Evolutionary conservation across 1,140 invertebrate genomes (phyloP).

Genomic region (Portunus trituberculatus): DNA sequence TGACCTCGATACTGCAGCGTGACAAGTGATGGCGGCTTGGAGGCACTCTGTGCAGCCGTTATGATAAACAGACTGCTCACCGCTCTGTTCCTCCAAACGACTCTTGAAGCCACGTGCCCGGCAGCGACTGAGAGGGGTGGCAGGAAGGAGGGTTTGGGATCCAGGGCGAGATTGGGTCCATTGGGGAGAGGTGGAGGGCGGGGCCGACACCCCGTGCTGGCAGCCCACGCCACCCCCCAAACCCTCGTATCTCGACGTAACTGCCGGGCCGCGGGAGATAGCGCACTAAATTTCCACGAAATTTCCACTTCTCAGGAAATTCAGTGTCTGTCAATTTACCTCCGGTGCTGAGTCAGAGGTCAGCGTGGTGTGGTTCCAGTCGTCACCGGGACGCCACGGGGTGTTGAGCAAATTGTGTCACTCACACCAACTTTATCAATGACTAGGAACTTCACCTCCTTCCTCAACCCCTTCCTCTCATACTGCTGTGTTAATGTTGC

Average conservation of each 20-base stretch:
- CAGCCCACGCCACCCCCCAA: neutral
- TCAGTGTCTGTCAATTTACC: slow-evolving; percentile 49
- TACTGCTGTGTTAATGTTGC: too few relatives aligned
- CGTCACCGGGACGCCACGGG: neutral
- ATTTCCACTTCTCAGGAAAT: slow-evolving; percentile 41
- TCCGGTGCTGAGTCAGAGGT: slow-evolving; percentile 39
- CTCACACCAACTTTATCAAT: neutral
- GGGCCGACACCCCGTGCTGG: neutral
- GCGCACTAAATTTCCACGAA: slow-evolving; percentile 42
- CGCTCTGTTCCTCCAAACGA: too few relatives aligned
- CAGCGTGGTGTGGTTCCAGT: neutral
- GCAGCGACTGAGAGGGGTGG: neutral
- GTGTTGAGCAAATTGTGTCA: neutral
- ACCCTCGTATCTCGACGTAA: slow-evolving; percentile 27
- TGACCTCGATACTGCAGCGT: too few relatives aligned
- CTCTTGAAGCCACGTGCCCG: too few relatives aligned
- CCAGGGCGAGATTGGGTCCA: neutral
- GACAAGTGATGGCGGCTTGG: too few relatives aligned
- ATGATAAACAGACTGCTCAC: too few relatives aligned
- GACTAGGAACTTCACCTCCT: neutral
- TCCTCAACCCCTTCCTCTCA: neutral
- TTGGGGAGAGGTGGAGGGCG: neutral
- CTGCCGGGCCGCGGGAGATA: slow-evolving; percentile 50
- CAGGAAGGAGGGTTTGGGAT: neutral
- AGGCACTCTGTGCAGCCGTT: too few relatives aligned